phyloP scores from a whole-genome alignment of 2,113 vertebrate genomes.

The Gopherus flavomarginatus region DNA sequence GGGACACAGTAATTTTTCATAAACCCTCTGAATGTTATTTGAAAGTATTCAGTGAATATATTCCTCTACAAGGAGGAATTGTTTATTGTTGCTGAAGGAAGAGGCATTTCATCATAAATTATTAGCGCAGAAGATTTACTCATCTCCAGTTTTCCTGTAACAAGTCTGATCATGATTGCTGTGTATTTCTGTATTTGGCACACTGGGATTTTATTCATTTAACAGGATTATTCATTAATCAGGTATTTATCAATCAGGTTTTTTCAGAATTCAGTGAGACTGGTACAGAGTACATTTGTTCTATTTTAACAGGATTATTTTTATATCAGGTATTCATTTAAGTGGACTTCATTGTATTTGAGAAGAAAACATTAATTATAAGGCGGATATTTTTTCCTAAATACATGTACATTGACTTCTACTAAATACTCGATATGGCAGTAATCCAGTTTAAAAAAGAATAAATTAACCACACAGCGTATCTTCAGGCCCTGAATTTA shows the following conservation, averaged over 20 bases:
- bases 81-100: conserved; percentile 61
- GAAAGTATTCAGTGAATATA: conserved; percentile 63
- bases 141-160: conserved; percentile 68
- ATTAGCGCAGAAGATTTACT: conserved; percentile 75
- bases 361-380: conserved; percentile 65
- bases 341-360: conserved; percentile 68
- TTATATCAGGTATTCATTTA: conserved; percentile 77
- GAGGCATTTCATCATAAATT: conserved; percentile 69
- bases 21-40: conserved; percentile 61
- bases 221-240: conserved; percentile 79
- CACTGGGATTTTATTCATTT: conserved; percentile 70
- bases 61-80: conserved; percentile 50
- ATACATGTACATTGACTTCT: conserved; percentile 71
- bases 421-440: conserved; percentile 71
- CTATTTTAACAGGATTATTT: conserved; percentile 76
- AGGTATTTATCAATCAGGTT: conserved; percentile 72
- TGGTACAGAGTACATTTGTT: conserved; percentile 65
- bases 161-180: conserved; percentile 67
- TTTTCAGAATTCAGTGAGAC: conserved; percentile 58
- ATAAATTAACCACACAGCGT: conserved; percentile 61
- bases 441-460: conserved; percentile 76
- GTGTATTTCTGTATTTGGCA: conserved; percentile 69
- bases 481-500: conserved; percentile 65
- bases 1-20: conserved; percentile 54
- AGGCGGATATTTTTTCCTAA: conserved; percentile 70